phyloP scores from a whole-genome alignment of 2,888 invertebrate species.

The Lamellibrachia satsuma region DNA sequence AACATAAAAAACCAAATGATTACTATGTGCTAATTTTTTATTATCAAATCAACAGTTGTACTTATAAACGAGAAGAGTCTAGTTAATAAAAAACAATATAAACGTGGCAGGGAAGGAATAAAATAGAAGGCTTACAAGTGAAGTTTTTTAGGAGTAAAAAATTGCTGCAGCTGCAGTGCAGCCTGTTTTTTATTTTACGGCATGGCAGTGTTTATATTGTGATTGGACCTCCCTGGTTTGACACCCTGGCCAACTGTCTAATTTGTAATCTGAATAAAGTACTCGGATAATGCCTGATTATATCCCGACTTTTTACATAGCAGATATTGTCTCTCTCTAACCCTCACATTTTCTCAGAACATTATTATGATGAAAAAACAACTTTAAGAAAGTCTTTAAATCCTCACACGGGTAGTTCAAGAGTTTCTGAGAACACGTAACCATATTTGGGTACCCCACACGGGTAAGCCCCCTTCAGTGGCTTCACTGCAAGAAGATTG shows the following conservation, averaged over 20 bases:
- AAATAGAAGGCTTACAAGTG: too few relatives aligned
- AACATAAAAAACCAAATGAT: too few relatives aligned
- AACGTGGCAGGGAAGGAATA: too few relatives aligned
- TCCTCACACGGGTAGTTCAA: neutral
- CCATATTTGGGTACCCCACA: neutral
- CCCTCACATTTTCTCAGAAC: too few relatives aligned
- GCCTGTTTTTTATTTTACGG: neutral
- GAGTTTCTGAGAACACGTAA: neutral
- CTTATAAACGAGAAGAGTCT: too few relatives aligned
- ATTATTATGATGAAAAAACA: too few relatives aligned
- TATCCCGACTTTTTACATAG: neutral
- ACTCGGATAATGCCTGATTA: neutral
- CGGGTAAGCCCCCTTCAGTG: neutral
- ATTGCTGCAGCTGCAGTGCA: too few relatives aligned
- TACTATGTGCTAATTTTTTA: too few relatives aligned
- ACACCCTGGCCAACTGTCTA: neutral
- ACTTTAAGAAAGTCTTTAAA: neutral
- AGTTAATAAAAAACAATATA: too few relatives aligned
- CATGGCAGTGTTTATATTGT: neutral
- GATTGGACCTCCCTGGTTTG: neutral
- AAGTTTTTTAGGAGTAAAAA: too few relatives aligned
- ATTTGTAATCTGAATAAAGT: neutral
- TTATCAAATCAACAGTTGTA: too few relatives aligned
- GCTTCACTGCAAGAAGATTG: neutral
- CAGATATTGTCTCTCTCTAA: too few relatives aligned